A percentile compares a stretch with the other conserved stretches of the same genome.
Evolutionary conservation across 2,797 vertebrate species (phyloP).

Genomic region (Phataginus tetradactyla): DNA sequence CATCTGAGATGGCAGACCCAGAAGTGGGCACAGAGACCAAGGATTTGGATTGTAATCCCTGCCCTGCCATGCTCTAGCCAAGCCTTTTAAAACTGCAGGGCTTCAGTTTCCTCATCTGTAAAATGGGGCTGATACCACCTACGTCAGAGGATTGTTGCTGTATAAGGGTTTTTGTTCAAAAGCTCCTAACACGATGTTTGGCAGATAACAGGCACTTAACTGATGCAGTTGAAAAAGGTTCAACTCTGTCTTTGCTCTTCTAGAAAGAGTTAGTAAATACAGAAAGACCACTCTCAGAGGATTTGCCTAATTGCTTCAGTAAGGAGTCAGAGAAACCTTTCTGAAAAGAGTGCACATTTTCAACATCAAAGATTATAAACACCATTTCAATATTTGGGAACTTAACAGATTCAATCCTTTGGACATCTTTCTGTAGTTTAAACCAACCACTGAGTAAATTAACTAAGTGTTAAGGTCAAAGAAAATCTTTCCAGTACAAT

Average conservation of each 20-base stretch:
- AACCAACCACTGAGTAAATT: background rate
- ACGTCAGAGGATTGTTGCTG: background rate
- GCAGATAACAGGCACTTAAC: background rate
- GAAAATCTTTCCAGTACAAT: background rate
- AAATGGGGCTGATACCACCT: background rate
- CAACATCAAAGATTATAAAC: background rate
- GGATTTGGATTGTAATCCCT: background rate
- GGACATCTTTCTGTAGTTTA: background rate
- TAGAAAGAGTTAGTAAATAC: background rate
- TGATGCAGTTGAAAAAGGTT: background rate
- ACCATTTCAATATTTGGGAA: background rate
- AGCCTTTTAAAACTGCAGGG: background rate
- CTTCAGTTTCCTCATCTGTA: background rate
- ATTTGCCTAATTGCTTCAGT: background rate
- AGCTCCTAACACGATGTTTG: background rate
- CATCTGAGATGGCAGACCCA: background rate
- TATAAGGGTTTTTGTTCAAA: background rate
- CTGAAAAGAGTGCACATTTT: background rate
- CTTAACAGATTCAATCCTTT: background rate
- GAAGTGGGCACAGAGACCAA: background rate
- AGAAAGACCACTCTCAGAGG: background rate
- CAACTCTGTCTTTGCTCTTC: background rate
- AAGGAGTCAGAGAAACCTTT: background rate
- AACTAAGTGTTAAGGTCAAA: background rate
- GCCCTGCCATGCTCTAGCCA: background rate